Percentiles rank a stretch among this genome's conserved stretches.
These are phyloP conservation scores for Petrocephalus sullivani DNA, from an alignment of 2,797 vertebrate species.

Conservation along the genomic window DNA sequence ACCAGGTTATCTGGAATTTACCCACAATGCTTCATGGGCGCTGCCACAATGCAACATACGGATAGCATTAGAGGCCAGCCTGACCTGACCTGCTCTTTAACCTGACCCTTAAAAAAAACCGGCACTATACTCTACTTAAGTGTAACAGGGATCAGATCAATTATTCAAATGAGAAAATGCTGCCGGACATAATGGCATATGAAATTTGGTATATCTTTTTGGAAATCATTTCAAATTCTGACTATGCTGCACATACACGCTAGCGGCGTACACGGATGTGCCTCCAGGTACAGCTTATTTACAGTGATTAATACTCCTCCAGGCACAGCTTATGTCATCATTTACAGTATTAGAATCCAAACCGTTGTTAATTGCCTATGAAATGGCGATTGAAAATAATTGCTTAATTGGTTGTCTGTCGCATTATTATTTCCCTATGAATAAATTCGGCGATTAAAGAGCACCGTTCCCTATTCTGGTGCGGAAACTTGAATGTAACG, in stretches of 20 bases:
- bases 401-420: not conserved
- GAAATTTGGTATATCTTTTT: not conserved
- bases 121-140: not conserved
- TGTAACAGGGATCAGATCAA: not conserved
- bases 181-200: not conserved
- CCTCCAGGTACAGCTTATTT: not conserved
- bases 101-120: slow-evolving; percentile 16
- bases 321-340: not conserved
- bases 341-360: not conserved
- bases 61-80: slow-evolving; percentile 15
- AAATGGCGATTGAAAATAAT: not conserved
- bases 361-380: not conserved
- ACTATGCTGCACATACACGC: not conserved
- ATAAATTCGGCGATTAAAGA: not conserved
- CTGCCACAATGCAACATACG: slow-evolving; percentile 21
- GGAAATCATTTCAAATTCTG: not conserved
- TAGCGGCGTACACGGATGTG: too few relatives aligned
- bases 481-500: not conserved
- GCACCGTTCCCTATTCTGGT: not conserved
- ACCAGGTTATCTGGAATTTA: slow-evolving; percentile 28
- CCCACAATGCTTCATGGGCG: slow-evolving; percentile 23
- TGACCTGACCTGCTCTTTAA: slow-evolving; percentile 27
- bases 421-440: not conserved
- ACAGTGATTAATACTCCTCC: too few relatives aligned
- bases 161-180: not conserved